Conservation (phyloP, 2,797 vertebrate genomes). For the Peromyscus nudipes region DNA sequence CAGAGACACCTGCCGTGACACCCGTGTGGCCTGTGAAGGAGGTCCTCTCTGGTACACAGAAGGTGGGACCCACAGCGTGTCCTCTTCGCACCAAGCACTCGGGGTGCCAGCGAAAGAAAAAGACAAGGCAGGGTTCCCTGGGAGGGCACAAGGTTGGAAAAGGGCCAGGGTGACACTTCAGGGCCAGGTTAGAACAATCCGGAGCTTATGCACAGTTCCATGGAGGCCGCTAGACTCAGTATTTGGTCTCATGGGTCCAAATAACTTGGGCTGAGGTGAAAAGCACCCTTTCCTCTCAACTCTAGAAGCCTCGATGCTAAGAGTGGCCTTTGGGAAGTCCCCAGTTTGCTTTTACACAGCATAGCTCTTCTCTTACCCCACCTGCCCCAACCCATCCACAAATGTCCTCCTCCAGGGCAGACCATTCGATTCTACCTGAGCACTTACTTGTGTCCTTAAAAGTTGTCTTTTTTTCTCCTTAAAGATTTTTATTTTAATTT, state of each 20-base stretch:
- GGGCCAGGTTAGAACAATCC: background rate
- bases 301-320: background rate
- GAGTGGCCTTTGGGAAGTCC: fast-evolving
- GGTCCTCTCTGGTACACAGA: background rate
- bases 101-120: background rate
- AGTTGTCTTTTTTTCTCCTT: background rate
- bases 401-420: background rate
- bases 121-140: background rate
- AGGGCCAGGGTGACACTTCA: background rate
- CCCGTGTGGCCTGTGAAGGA: background rate
- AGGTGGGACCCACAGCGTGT: background rate
- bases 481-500: background rate
- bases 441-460: background rate
- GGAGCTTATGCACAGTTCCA: background rate
- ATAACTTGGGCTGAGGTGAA: background rate
- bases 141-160: background rate
- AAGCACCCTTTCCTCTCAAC: background rate
- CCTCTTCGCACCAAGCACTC: background rate
- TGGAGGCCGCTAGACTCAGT: background rate
- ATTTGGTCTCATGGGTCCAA: background rate
- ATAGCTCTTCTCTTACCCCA: background rate
- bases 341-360: background rate
- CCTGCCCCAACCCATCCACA: background rate
- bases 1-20: background rate
- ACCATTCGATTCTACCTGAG: background rate